Evolutionary conservation across 1,140 invertebrate genomes (phyloP).

Genomic region (Hestina assimilis): DNA sequence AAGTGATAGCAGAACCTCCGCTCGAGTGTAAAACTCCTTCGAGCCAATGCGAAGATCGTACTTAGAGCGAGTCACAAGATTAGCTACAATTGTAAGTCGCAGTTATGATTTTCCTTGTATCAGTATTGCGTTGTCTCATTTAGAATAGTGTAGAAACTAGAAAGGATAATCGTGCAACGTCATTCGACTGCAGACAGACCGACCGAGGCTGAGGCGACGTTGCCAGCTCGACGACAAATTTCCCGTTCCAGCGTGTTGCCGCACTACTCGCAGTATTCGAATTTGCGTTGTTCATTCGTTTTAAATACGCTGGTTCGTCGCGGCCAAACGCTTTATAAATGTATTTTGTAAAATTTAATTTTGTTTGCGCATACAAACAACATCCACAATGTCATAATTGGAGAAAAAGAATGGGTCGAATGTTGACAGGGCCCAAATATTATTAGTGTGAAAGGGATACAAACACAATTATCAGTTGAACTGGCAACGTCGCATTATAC

Average conservation of each 20-base stretch:
- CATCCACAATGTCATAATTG: constrained; percentile 40
- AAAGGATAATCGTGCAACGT: constrained; percentile 75
- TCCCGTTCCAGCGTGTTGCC: constrained; percentile 66
- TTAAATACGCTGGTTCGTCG: constrained; percentile 22
- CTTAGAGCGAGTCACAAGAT: constrained; percentile 60
- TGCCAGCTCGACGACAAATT: constrained; percentile 62
- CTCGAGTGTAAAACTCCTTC: constrained; percentile 26
- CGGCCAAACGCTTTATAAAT: constrained; percentile 31
- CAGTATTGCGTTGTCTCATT: constrained; percentile 76
- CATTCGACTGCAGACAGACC: constrained; percentile 62
- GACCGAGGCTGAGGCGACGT: constrained; percentile 64
- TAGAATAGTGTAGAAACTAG: constrained; percentile 74
- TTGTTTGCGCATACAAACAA: constrained; percentile 40
- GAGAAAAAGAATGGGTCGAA: constrained; percentile 8
- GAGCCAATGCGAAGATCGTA: constrained; percentile 42
- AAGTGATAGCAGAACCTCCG: constrained; percentile 59
- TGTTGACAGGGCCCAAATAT: background rate
- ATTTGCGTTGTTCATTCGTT: constrained; percentile 52
- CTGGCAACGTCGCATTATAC: constrained; percentile 66
- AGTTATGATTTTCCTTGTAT: constrained; percentile 69
- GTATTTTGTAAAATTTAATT: constrained; percentile 37
- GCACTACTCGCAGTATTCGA: constrained; percentile 32
- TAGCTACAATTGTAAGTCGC: constrained; percentile 63
- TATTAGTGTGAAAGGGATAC: constrained; percentile 51
- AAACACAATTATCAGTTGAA: constrained; percentile 43